phyloP scores from a whole-genome alignment of 2,888 invertebrate species.

The Sinhomidia bicolor region DNA sequence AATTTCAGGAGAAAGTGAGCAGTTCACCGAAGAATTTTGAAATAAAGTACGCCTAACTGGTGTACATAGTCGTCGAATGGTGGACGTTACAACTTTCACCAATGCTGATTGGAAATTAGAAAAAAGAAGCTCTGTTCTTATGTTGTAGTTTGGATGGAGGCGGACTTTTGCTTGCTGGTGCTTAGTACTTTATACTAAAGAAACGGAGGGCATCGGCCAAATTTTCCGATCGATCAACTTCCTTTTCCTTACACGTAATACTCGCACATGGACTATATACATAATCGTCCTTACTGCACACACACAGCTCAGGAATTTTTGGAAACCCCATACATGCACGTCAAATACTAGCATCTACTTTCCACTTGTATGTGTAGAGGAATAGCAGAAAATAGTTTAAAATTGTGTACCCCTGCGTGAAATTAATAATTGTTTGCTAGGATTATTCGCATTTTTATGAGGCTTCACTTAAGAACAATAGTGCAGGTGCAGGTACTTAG shows the following conservation, averaged over 20 bases:
- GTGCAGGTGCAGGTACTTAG: too few species aligned
- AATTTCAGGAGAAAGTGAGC: constrained; percentile 1
- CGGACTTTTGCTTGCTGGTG: background rate
- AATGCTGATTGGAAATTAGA: constrained; percentile 8
- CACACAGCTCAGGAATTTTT: background rate
- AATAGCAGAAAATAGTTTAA: background rate
- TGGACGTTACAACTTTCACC: constrained; percentile 3
- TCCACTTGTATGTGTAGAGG: background rate
- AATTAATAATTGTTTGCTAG: too few species aligned
- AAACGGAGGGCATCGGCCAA: constrained; percentile 70
- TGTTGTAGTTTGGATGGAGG: background rate
- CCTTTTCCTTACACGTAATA: constrained; percentile 51
- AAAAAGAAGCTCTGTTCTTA: background rate
- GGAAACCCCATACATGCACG: background rate
- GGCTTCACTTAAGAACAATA: too few species aligned
- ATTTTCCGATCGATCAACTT: constrained; percentile 70
- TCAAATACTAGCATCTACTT: background rate
- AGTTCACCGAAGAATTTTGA: background rate
- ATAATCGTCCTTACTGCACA: background rate
- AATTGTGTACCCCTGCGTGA: too few species aligned
- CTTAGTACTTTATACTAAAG: background rate
- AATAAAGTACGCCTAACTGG: background rate
- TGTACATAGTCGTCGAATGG: background rate
- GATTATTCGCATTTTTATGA: too few species aligned
- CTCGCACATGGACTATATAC: constrained; percentile 54